A percentile compares a stretch with the other conserved stretches of the same genome.
Evolutionary conservation across 2,113 vertebrate species (phyloP).

Genomic region (Oxyura jamaicensis): DNA sequence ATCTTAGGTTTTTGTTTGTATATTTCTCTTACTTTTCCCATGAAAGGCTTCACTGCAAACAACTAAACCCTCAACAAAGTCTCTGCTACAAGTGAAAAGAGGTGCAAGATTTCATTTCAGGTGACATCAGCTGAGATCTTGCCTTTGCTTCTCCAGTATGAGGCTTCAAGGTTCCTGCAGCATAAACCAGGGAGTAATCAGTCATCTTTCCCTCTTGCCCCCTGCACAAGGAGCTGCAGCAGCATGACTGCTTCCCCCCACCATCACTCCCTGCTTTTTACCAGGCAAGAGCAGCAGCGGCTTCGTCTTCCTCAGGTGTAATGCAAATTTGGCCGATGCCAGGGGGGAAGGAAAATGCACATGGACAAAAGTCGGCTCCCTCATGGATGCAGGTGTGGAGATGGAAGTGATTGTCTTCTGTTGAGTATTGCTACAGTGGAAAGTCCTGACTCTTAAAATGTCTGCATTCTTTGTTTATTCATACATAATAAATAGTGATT

Average conservation of each 20-base stretch:
- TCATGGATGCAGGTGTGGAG: not conserved
- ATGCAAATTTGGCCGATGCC: not conserved
- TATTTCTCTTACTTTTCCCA: not conserved
- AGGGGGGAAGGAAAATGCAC: not conserved
- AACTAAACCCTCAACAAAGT: not conserved
- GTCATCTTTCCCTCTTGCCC: not conserved
- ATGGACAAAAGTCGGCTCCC: not conserved
- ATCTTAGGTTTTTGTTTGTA: not conserved
- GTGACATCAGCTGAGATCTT: not conserved
- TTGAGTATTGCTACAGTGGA: not conserved
- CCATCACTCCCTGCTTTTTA: not conserved
- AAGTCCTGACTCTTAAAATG: not conserved
- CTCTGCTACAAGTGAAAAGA: not conserved
- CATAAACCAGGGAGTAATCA: not conserved
- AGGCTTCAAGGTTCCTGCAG: not conserved
- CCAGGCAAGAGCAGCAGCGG: not conserved
- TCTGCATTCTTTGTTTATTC: not conserved
- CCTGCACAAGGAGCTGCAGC: not conserved
- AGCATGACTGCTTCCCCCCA: not conserved
- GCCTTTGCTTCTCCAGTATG: too few relatives aligned
- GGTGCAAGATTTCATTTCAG: not conserved
- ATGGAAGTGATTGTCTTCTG: not conserved
- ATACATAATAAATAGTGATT: not conserved
- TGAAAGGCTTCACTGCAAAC: not conserved
- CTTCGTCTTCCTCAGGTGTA: not conserved